Base-by-base conservation (phyloP, 2,888 invertebrate species). In the Acanthosepion pharaonis region DNA sequence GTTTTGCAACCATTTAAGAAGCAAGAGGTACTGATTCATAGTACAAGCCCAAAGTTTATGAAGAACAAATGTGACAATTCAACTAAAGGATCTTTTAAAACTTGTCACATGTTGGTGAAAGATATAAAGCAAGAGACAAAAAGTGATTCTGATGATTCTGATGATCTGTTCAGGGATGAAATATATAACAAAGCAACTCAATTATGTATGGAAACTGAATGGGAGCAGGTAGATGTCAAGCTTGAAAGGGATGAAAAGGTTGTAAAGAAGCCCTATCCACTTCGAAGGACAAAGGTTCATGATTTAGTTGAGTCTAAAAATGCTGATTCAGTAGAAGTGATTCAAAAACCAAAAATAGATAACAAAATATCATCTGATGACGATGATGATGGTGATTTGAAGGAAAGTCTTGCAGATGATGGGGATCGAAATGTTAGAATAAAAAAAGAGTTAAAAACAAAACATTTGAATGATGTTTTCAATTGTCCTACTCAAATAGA, bases 61-160 rank as follows among this genome's bases (percentile, higher is more conserved):
- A 78, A 78, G 78, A 78, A n/a, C 3, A 78, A 78, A 78, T 33
- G 15, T n/a, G 78, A n/a, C n/a, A n/a, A 78, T 78, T n/a, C 33
- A 18, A n/a, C n/a, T 33, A 11, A 20, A 15, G 78, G 15, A 78
- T 78, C 78, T 78, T 78, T 78, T n/a, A n/a, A 33, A 78, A 78
- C n/a, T n/a, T n/a, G 5, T 78, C n/a, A 3, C n/a, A 9, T 15
- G n/a, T 11, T 78, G 15, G 28, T n/a, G 78, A 78, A 28, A n/a
- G 28, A 5, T 9, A 78, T 28, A 33, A 78, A 78, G n/a, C n/a
- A 78, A 18, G 78, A 78, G n/a, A 9, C 4, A 5, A 9, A 28
- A 51, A 51, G 92, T 48, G 92, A 92, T 92, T 49, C 48, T 42
- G 92, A 92, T 92, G 92, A 92, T 92, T 23, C 23, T 92, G 92